phyloP scores from a whole-genome alignment of 30 jellyfish, hydroid and myxozoan genomes.

The Clytia hemisphaerica region DNA sequence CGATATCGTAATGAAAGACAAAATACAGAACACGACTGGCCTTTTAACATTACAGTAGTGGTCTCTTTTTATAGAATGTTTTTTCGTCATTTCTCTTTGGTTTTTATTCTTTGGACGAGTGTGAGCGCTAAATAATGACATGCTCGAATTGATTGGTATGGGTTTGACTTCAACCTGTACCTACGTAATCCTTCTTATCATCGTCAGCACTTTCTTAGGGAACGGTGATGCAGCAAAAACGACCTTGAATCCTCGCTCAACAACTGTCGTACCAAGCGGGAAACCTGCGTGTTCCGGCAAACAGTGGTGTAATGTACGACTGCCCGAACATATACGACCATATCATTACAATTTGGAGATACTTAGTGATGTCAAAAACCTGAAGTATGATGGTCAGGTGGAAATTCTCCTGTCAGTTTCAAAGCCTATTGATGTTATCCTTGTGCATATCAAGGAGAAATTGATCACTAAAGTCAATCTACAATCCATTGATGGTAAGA shows the following conservation, averaged over 20 bases:
- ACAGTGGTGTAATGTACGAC: conserved; percentile 73
- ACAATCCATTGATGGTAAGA: no score
- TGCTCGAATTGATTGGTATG: no score
- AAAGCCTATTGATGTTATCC: conserved; percentile 44
- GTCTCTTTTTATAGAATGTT: no score
- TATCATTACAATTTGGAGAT: conserved; percentile 58
- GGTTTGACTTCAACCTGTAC: no score
- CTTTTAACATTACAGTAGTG: no score
- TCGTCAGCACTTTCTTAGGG: background rate
- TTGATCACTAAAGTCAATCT: no score
- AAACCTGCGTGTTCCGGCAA: conserved; percentile 41
- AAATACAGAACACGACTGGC: no score
- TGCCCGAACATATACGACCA: conserved; percentile 55
- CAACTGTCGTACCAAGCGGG: conserved; percentile 1
- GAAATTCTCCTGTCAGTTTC: conserved; percentile 25
- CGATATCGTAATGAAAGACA: no score
- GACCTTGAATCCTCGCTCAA: background rate
- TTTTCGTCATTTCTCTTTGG: no score
- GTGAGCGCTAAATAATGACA: no score
- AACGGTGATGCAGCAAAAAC: background rate
- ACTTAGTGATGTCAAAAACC: conserved; percentile 34
- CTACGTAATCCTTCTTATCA: no score
- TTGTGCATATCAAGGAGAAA: conserved; percentile 57
- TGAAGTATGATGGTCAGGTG: conserved; percentile 58
- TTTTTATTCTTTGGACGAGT: no score